Base-by-base conservation (phyloP, 1,140 invertebrate species). In the Batillaria attramentaria region DNA sequence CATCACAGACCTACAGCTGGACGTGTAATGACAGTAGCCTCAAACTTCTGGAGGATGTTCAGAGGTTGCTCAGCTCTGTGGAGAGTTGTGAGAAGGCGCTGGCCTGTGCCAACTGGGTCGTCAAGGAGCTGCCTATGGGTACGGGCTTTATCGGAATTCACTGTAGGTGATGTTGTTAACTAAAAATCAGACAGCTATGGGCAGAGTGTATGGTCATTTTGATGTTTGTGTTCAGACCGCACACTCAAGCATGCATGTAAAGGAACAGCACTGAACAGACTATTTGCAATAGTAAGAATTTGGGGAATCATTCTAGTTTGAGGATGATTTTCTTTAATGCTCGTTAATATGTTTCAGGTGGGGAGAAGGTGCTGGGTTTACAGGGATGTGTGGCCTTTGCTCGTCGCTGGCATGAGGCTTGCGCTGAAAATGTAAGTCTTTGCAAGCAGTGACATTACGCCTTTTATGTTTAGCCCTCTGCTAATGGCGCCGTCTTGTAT, bases 71-170 rank as follows among this genome's bases (percentile, higher is more conserved):
- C 66, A 42, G 75, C 33, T 82, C 81, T 33, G 81, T 87, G 16
- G 81, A 80, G 37, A 84, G 85, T 35, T 83, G 79, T 83, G 84
- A 87, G 70, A 81, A 81, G 41, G 84, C 84, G 0, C 62, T 87
- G 57, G 86, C 85, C 5, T 86, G 87, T 82, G 84, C 84, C 35
- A 86, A 79, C 50, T 87, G 85, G 84, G 81, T 89, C 77, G 82
- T 87, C 28, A 84, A 75, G 31, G 86, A 89, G 73, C 62, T 87
- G 24, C 86, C 85, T 3, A 78, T 85, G 46, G 86, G 86, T 87
- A 76, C 70, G 75, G 70, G 28, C 62, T 31, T 28, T 79, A 35
- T 77, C 0, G 24, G n/a, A n/a, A n/a, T n/a, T n/a, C n/a, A n/a
- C n/a, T n/a, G n/a, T n/a, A n/a, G n/a, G n/a, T n/a, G n/a, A n/a